A percentile compares a stretch with the other conserved stretches of the same genome.
Conservation (phyloP, 1,140 invertebrate species). For the Anadara kagoshimensis region DNA sequence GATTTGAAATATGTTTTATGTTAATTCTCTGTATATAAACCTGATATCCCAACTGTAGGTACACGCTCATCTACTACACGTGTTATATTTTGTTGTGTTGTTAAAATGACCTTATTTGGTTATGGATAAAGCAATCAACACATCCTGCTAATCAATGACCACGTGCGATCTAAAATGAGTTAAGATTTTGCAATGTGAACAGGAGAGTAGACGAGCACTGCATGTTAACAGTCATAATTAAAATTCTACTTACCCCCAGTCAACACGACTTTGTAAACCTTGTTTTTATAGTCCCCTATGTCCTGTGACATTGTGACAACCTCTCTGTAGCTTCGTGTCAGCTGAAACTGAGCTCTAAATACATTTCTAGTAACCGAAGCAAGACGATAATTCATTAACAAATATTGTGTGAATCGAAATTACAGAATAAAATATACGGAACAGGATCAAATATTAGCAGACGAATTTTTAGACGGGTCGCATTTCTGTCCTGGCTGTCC, state of each 20-base stretch:
- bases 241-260: conserved; percentile 84
- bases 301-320: conserved; percentile 52
- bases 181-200: neutral
- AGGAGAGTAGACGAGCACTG: conserved; percentile 53
- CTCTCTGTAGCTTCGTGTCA: conserved; percentile 26
- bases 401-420: neutral
- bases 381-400: conserved; percentile 24
- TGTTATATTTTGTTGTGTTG: neutral
- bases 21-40: too few relatives aligned
- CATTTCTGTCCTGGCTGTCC: too few relatives aligned
- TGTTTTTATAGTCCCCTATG: conserved; percentile 77
- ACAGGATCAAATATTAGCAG: too few relatives aligned
- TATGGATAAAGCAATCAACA: neutral
- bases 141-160: neutral
- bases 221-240: too few relatives aligned
- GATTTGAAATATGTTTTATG: too few relatives aligned
- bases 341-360: conserved; percentile 7
- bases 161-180: neutral
- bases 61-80: neutral
- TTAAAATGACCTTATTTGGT: neutral
- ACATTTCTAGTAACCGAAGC: conserved; percentile 4
- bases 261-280: conserved; percentile 89
- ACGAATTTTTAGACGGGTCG: too few relatives aligned
- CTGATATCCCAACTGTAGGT: neutral
- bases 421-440: too few relatives aligned